Evolutionary conservation across 2,797 vertebrate genomes (phyloP).

Genomic region (Gambelia wislizenii): DNA sequence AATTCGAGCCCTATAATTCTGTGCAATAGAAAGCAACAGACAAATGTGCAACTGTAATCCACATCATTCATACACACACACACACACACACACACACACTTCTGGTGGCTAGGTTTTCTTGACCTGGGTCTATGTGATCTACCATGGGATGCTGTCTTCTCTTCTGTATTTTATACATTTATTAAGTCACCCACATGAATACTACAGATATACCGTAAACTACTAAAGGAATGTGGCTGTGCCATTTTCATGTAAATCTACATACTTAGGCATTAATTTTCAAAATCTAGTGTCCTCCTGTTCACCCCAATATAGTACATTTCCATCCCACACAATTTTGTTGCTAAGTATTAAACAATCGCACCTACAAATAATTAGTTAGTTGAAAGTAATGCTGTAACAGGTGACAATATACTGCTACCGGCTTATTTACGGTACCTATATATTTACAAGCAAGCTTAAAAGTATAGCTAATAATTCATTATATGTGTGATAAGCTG

Average conservation of each 20-base stretch:
- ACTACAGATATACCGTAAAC: neutral
- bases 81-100: no score
- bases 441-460: neutral
- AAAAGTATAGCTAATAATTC: neutral
- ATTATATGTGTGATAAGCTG: no score
- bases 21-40: neutral
- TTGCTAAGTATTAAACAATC: neutral
- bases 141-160: neutral
- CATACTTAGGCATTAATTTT: neutral
- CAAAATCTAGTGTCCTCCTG: neutral
- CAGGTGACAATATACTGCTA: neutral
- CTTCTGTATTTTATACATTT: neutral
- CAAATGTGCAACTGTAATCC: neutral
- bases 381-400: neutral
- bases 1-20: constrained; percentile 3
- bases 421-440: neutral
- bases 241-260: neutral
- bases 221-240: neutral
- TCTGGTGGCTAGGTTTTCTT: no score
- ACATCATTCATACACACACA: neutral
- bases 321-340: neutral
- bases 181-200: neutral
- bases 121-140: neutral
- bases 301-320: neutral
- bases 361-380: neutral